Evolutionary conservation across 2,113 vertebrate species (phyloP).

Genomic region (Chitala chitala): DNA sequence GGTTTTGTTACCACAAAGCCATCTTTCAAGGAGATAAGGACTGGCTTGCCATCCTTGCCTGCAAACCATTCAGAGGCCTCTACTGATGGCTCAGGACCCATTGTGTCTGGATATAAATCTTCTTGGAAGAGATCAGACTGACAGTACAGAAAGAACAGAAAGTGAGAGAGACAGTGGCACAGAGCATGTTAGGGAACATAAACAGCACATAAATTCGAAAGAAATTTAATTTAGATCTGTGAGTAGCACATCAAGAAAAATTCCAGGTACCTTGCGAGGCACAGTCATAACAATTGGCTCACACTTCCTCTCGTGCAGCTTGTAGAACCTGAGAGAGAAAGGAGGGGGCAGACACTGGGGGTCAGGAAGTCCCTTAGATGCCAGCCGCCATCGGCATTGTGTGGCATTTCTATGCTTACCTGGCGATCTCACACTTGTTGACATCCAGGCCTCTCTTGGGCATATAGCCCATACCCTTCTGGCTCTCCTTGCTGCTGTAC

Average conservation of each 20-base stretch:
- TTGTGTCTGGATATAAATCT: slow-evolving; percentile 78
- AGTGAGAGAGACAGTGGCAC: background rate
- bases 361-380: background rate
- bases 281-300: slow-evolving; percentile 77
- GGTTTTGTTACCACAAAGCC: slow-evolving; percentile 70
- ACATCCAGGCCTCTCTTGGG: slow-evolving; percentile 85
- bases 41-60: slow-evolving; percentile 68
- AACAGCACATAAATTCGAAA: background rate
- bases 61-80: slow-evolving; percentile 77
- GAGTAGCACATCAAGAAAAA: background rate
- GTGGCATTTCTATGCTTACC: slow-evolving; percentile 49
- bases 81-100: slow-evolving; percentile 74
- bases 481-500: slow-evolving; percentile 85
- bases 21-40: slow-evolving; percentile 79
- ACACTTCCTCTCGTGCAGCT: slow-evolving; percentile 76
- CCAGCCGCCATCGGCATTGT: background rate
- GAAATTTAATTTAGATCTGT: background rate
- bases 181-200: background rate
- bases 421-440: slow-evolving; percentile 87
- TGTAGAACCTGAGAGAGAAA: slow-evolving; percentile 66
- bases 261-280: slow-evolving; percentile 65
- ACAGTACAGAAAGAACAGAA: slow-evolving; percentile 20
- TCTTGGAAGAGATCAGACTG: slow-evolving; percentile 90
- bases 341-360: background rate
- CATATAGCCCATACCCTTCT: slow-evolving; percentile 88